Conservation (phyloP, 2,113 vertebrate species). For the Eudyptes chrysolophus region DNA sequence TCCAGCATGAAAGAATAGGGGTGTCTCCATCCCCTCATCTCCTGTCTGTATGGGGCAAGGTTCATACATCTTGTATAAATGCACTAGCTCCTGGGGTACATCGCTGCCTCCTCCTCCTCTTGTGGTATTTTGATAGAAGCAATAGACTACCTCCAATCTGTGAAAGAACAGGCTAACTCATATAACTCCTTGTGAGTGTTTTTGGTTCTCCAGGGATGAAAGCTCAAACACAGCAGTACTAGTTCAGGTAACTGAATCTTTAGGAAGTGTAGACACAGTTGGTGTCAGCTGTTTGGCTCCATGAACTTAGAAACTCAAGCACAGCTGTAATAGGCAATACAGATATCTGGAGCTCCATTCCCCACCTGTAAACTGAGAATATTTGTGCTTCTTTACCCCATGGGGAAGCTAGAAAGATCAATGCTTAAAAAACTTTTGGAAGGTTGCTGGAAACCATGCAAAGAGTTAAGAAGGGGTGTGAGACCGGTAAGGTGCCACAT, state of each 20-base stretch:
- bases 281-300: background rate
- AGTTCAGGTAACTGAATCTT: background rate
- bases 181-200: background rate
- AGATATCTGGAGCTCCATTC: background rate
- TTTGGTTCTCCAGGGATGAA: background rate
- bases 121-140: background rate
- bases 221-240: background rate
- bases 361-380: background rate
- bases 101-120: background rate
- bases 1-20: background rate
- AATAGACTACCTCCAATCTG: background rate
- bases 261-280: background rate
- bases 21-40: background rate
- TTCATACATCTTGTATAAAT: background rate
- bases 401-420: background rate
- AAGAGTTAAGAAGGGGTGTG: background rate
- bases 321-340: background rate
- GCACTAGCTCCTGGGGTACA: background rate
- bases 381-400: background rate
- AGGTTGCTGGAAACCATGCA: background rate
- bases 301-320: background rate
- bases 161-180: background rate
- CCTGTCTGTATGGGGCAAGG: background rate
- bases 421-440: background rate
- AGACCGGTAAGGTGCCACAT: fast-evolving